phyloP scores from a whole-genome alignment of 1,140 invertebrate genomes.

The Cydia splendana region DNA sequence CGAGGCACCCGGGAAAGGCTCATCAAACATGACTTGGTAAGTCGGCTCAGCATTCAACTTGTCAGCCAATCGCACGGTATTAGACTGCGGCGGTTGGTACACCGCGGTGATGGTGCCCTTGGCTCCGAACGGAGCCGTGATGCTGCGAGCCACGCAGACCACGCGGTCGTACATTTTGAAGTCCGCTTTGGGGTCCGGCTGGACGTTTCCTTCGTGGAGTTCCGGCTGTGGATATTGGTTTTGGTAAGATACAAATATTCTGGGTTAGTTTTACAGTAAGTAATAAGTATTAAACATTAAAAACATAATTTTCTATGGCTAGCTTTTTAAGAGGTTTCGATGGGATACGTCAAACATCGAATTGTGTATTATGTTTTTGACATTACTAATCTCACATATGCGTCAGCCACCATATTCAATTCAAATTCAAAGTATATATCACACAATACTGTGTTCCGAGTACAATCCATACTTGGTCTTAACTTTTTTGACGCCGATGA shows the following conservation, averaged over 20 bases:
- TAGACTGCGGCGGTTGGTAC: constrained; percentile 76
- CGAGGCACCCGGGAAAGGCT: constrained; percentile 85
- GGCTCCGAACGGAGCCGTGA: constrained; percentile 89
- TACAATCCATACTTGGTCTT: too few relatives aligned
- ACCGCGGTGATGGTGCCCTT: constrained; percentile 91
- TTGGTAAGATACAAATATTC: constrained; percentile 16
- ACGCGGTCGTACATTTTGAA: constrained; percentile 91
- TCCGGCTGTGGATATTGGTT: constrained; percentile 69
- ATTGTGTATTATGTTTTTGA: too few relatives aligned
- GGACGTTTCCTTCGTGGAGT: constrained; percentile 76
- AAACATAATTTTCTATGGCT: too few relatives aligned
- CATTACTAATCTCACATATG: too few relatives aligned
- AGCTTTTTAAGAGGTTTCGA: too few relatives aligned
- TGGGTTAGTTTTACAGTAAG: too few relatives aligned
- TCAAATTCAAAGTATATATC: too few relatives aligned
- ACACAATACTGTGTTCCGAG: too few relatives aligned
- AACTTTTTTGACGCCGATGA: too few relatives aligned
- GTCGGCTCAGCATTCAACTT: constrained; percentile 77
- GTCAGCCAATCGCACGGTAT: constrained; percentile 69
- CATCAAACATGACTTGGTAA: constrained; percentile 90
- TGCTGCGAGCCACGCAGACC: constrained; percentile 86
- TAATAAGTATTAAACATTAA: too few relatives aligned
- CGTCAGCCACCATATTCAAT: too few relatives aligned
- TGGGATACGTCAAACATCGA: too few relatives aligned
- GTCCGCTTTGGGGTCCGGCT: constrained; percentile 84